Conservation (phyloP, 1,140 invertebrate species). For the Ectropis grisescens region DNA sequence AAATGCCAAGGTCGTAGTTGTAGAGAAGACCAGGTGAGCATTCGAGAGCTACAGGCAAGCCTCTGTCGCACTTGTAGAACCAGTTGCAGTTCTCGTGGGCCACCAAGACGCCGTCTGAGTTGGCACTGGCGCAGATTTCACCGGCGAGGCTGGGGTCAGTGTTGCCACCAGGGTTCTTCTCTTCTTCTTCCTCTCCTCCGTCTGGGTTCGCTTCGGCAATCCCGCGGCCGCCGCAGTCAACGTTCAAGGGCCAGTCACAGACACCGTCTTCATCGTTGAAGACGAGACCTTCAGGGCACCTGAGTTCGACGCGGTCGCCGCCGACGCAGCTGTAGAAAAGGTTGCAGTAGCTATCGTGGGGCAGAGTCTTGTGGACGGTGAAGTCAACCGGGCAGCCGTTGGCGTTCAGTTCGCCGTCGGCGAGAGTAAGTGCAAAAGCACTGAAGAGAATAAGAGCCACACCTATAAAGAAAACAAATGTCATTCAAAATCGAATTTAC, state of each 20-base stretch:
- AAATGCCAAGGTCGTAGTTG: slow-evolving; percentile 8
- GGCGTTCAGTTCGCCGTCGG: neutral
- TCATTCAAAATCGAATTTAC: too few species aligned
- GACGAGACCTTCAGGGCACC: slow-evolving; percentile 1
- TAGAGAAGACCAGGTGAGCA: slow-evolving; percentile 10
- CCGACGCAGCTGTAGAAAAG: slow-evolving; percentile 7
- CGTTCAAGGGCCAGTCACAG: slow-evolving; percentile 11
- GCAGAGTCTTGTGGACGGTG: slow-evolving; percentile 4
- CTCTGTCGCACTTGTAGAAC: slow-evolving; percentile 8
- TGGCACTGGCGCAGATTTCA: slow-evolving; percentile 3
- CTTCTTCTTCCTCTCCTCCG: slow-evolving; percentile 8
- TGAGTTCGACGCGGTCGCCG: neutral
- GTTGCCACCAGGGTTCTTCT: neutral
- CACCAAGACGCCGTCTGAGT: slow-evolving; percentile 12
- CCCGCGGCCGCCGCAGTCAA: slow-evolving; percentile 4
- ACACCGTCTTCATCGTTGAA: neutral
- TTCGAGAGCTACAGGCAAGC: slow-evolving; percentile 5
- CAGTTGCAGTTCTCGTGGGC: slow-evolving; percentile 13
- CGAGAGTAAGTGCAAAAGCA: too few species aligned
- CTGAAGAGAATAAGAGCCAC: too few species aligned
- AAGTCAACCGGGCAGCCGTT: neutral
- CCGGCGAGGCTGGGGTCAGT: neutral
- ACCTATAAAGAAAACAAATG: too few species aligned
- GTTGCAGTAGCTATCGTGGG: too few species aligned
- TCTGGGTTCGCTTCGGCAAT: too few species aligned